Evolutionary conservation across 2,888 invertebrate genomes (phyloP).

Genomic region (Tolmerus cingulatus): DNA sequence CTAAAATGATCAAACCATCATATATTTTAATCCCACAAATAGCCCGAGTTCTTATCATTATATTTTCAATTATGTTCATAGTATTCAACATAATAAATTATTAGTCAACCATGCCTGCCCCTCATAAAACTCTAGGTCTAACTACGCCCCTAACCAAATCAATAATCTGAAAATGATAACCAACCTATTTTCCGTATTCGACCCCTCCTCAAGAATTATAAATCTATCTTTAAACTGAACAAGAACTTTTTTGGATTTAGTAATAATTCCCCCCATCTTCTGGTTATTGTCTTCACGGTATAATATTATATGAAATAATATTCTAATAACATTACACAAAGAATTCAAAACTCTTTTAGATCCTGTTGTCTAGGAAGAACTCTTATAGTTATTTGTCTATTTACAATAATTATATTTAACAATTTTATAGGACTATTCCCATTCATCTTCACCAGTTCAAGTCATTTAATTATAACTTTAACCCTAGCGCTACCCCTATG

Average conservation of each 20-base stretch:
- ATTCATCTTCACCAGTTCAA: conserved; percentile 75
- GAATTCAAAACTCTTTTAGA: conserved; percentile 70
- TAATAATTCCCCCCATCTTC: conserved; percentile 66
- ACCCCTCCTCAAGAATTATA: conserved; percentile 67
- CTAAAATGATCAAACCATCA: conserved; percentile 69
- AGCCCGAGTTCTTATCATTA: conserved; percentile 65
- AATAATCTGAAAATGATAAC: conserved; percentile 71
- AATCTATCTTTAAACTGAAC: conserved; percentile 69
- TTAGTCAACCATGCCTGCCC: conserved; percentile 53
- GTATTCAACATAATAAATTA: conserved; percentile 67
- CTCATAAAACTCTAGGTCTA: neutral
- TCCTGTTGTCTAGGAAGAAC: conserved; percentile 65
- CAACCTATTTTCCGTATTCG: conserved; percentile 75
- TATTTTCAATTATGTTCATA: conserved; percentile 63
- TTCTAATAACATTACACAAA: conserved; percentile 64
- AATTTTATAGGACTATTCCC: conserved; percentile 76
- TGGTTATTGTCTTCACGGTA: conserved; percentile 68
- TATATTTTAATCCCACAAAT: conserved; percentile 76
- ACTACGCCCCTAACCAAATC: too few relatives aligned
- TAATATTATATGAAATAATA: conserved; percentile 65
- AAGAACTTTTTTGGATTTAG: conserved; percentile 66
- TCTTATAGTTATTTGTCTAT: conserved; percentile 68
- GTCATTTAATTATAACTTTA: conserved; percentile 70
- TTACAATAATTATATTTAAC: conserved; percentile 70
- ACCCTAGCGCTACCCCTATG: conserved; percentile 71